phyloP scores from a whole-genome alignment of 2,797 vertebrate genomes.

The Oreochromis mossambicus region DNA sequence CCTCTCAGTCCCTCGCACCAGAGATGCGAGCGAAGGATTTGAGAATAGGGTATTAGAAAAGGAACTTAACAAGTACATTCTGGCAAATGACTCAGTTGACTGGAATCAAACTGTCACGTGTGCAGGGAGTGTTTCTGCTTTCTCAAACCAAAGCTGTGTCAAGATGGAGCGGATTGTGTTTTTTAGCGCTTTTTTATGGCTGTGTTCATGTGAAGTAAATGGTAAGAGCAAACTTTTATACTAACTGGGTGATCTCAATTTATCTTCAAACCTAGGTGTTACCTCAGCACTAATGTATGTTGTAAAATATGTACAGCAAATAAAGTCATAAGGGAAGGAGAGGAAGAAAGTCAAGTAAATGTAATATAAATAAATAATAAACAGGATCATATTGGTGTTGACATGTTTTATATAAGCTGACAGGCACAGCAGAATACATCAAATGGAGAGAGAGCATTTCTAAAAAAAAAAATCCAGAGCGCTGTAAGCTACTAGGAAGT shows the following conservation, averaged over 20 bases:
- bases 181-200: rapidly evolving
- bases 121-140: neutral
- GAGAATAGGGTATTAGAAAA: neutral
- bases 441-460: neutral
- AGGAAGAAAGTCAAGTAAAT: neutral
- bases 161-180: neutral
- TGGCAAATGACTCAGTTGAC: neutral
- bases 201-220: neutral
- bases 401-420: neutral
- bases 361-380: neutral
- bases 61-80: neutral
- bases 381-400: neutral
- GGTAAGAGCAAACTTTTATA: neutral
- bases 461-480: neutral
- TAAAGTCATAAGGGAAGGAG: neutral
- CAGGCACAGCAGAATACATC: neutral
- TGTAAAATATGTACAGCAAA: neutral
- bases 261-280: neutral
- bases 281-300: neutral
- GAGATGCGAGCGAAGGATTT: rapidly evolving
- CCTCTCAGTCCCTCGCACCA: neutral
- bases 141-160: neutral
- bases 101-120: rapidly evolving
- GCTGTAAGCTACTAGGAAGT: neutral
- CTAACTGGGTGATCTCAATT: neutral